Evolutionary conservation across 2,797 vertebrate species (phyloP), one percentile per base, ranked within the genome.

Genomic region (Melopsittacus undulatus): DNA sequence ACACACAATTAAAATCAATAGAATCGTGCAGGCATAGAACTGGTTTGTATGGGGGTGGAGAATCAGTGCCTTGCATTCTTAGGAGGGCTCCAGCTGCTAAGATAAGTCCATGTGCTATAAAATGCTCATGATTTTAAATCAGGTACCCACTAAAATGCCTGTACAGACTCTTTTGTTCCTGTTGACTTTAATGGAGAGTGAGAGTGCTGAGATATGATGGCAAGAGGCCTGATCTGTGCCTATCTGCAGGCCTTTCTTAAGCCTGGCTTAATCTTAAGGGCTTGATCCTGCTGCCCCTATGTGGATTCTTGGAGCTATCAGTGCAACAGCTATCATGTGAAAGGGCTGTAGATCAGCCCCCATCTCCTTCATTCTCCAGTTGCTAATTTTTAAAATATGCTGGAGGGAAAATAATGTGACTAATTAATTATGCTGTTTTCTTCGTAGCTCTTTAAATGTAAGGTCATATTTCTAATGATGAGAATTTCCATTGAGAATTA

Each of bases 401-500:
- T 89, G 61, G 75, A 94, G 86, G 89, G 90, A 87, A 90, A 91
- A 91, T 67, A 86, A 83, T 46, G 62, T 62, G 56, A 84, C 84
- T 90, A 92, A 96, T 95, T 94, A 87, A 87, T 95, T 93, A 87
- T 68, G 51, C 57, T 72, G 90, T 92, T 86, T 66, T 46, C 13
- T 29, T 89, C 56, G 51, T 45, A 73, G 43, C 74, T 89, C 77
- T 94, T 90, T 81, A 90, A 92, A 61, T 74, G 67, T 85, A 76
- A 83, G 87, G 68, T 94, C 89, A 83, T 49, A 38, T 87, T 82
- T 85, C 73, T 92, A 83, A 92, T 83, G 89, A 86, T 84, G 81
- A 84, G 81, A 72, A 67, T 94, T 94, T 91, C 95, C 90, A 69
- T 46, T 87, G 93, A 93, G 92, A 95, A 82, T 96, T 96, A 87